Evolutionary conservation across 2,113 vertebrate genomes (phyloP), one percentile per base, ranked within the genome.

Genomic region (Triplophysa tibetana): DNA sequence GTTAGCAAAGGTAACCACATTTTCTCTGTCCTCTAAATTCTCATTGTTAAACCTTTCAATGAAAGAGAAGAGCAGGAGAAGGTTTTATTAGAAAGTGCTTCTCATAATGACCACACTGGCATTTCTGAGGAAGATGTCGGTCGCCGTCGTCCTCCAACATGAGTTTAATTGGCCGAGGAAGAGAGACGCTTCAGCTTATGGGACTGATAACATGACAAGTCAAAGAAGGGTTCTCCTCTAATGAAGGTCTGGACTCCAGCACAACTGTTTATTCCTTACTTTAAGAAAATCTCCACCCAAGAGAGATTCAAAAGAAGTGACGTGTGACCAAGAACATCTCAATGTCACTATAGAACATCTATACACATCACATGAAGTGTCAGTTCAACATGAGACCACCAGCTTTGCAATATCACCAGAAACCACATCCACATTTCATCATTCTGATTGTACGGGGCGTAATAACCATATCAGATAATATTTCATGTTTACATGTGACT

Each of bases 41-140:
- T 79, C 82, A 70, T 81, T 82, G 81, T 75, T 85, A 85, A 89
- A 87, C 87, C 80, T 86, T 90, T 92, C 88, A 91, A 90, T 92
- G 91, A 92, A 87, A 83, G 75, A 64, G 19, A 69, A 79, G 78
- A 78, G 73, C 86, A 85, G 78, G 80, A 78, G 87, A 87, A 88
- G 87, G 83, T 85, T 91, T 85, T 83, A 82, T 90, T 85, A 87
- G 81, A 83, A 83, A 87, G 85, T 64, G 50, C 83, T 85, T 84
- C 68, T 86, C 81, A 83, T 92, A 92, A 92, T 94, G 89, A 89
- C 87, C 89, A 65, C 56, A 73, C 81, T 93, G 92, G 87, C 92
- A 93, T 93, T 93, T 92, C 79, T 88, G 72, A 79, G 78, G 77
- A 81, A 91, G 85, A 82, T 86, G 84, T 75, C 79, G 82, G 80